A percentile compares a stretch with the other conserved stretches of the same genome.
phyloP scores from a whole-genome alignment of 2,113 vertebrate genomes.

The Nothocercus nigrocapillus region DNA sequence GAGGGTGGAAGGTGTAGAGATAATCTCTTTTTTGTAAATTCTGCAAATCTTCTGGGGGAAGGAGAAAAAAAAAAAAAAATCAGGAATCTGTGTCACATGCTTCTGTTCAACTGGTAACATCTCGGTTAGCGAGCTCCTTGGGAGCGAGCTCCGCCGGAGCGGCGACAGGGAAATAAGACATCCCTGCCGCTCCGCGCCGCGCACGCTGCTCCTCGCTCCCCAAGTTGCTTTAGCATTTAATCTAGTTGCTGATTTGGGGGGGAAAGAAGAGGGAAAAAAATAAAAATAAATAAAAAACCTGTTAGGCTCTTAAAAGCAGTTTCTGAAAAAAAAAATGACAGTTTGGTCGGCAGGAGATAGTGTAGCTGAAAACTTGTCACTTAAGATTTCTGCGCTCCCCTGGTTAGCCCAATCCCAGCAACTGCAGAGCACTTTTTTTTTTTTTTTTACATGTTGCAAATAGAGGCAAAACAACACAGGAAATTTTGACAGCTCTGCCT shows the following conservation, averaged over 20 bases:
- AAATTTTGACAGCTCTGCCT: constrained; percentile 82
- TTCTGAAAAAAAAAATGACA: constrained; percentile 64
- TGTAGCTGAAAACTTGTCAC: constrained; percentile 80
- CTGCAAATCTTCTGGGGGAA: constrained; percentile 72
- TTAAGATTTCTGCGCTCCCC: constrained; percentile 72
- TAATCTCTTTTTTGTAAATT: constrained; percentile 95
- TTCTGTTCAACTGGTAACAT: constrained; percentile 83
- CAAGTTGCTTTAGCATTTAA: constrained; percentile 64
- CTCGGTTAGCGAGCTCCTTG: constrained; percentile 69
- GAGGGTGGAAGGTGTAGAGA: constrained; percentile 89
- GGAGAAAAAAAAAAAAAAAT: constrained; percentile 71
- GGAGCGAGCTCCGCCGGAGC: constrained; percentile 61
- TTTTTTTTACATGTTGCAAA: constrained; percentile 75
- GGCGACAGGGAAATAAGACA: constrained; percentile 59
- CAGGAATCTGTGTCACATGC: constrained; percentile 95
- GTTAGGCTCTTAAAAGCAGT: constrained; percentile 72
- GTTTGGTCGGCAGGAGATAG: constrained; percentile 73
- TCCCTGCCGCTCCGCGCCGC: constrained; percentile 60
- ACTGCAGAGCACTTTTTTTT: constrained; percentile 69
- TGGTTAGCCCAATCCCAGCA: constrained; percentile 69
- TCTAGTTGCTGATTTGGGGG: constrained; percentile 63
- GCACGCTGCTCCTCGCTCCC: constrained; percentile 53
- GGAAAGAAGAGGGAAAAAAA: too few species aligned
- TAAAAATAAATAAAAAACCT: not conserved
- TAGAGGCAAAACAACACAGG: constrained; percentile 74